Conservation (phyloP, 2,797 vertebrate genomes). For the Poecilia picta region DNA sequence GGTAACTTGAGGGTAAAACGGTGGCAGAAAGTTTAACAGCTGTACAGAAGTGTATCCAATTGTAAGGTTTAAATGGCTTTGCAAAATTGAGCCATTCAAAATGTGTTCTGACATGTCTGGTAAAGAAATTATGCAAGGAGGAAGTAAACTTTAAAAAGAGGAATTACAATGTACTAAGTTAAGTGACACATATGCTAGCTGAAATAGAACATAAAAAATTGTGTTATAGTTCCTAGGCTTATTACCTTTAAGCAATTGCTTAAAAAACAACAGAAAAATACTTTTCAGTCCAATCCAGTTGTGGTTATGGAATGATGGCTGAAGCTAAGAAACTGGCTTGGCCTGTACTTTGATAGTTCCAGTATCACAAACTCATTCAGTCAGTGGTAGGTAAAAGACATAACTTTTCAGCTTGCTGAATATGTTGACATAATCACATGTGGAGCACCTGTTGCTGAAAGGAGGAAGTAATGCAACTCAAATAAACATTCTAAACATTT, state of each 20-base stretch:
- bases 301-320: conserved; percentile 7
- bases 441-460: not conserved
- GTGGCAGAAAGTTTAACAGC: not conserved
- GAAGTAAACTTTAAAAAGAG: conserved; percentile 11
- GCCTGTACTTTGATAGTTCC: conserved; percentile 24
- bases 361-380: conserved; percentile 32
- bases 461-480: not conserved
- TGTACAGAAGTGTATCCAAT: not conserved
- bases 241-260: not conserved
- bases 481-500: conserved; percentile 72
- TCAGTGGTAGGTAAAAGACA: not conserved
- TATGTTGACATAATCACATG: not conserved
- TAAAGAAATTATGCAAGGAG: not conserved
- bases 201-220: not conserved
- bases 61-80: not conserved
- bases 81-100: not conserved
- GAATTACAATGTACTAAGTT: not conserved
- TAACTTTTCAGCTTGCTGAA: not conserved
- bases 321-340: conserved; percentile 9
- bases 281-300: conserved; percentile 22
- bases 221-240: not conserved
- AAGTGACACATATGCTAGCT: not conserved
- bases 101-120: not conserved
- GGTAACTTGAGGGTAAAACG: not conserved
- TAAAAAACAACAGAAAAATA: not conserved